phyloP scores from a whole-genome alignment of 2,797 vertebrate species.

The Coregonus suidteri region DNA sequence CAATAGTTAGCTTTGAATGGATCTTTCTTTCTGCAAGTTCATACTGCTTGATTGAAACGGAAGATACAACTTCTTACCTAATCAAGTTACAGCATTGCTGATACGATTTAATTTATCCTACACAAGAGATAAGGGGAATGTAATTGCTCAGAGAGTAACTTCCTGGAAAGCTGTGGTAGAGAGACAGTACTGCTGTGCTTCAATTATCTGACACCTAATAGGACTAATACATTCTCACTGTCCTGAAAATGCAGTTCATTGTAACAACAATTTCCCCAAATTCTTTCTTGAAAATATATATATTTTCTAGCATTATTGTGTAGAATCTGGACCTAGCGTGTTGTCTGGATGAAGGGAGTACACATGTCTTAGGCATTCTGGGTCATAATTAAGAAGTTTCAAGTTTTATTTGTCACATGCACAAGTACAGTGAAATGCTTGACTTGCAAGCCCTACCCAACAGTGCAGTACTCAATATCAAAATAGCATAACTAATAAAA shows the following conservation, averaged over 20 bases:
- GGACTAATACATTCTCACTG: background rate
- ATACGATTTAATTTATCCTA: slow-evolving; percentile 44
- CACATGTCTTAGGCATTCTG: too few species aligned
- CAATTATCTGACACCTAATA: slow-evolving; percentile 15
- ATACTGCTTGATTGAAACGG: slow-evolving; percentile 34
- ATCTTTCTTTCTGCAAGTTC: slow-evolving; percentile 46
- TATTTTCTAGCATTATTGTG: too few species aligned
- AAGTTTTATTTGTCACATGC: too few species aligned
- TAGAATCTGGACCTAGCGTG: too few species aligned
- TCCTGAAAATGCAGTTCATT: background rate
- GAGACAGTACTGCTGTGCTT: background rate
- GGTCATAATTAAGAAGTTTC: too few species aligned
- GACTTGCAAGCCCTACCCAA: too few species aligned
- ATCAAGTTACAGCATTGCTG: slow-evolving; percentile 45
- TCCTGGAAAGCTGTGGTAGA: slow-evolving; percentile 26
- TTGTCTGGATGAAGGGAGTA: too few species aligned
- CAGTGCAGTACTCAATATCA: too few species aligned
- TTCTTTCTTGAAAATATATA: too few species aligned
- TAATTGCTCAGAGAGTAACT: slow-evolving; percentile 22
- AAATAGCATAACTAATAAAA: too few species aligned
- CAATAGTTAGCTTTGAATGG: slow-evolving; percentile 44
- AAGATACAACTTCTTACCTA: slow-evolving; percentile 37
- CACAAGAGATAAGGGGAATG: slow-evolving; percentile 23
- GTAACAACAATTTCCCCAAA: too few species aligned
- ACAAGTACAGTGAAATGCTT: too few species aligned